Percentiles rank a stretch among this genome's conserved stretches.
Evolutionary conservation across 2,888 invertebrate species (phyloP).

Genomic region (Calliopum simillimum): DNA sequence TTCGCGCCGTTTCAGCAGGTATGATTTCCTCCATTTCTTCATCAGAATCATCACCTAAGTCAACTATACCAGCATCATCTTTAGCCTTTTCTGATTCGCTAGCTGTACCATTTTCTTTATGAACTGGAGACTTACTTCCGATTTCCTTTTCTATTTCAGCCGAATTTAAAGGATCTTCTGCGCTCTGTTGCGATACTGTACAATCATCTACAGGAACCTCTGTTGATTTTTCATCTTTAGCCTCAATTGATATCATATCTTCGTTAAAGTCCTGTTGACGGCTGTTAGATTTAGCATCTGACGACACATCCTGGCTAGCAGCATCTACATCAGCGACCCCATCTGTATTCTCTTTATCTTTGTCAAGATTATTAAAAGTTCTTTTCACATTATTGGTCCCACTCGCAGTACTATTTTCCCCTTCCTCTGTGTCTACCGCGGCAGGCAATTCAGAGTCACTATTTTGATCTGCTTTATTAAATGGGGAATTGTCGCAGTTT

Average conservation of each 20-base stretch:
- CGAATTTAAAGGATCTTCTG: neutral
- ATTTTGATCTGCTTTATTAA: conserved; percentile 46
- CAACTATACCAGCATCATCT: conserved; percentile 53
- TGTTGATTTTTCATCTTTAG: conserved; percentile 50
- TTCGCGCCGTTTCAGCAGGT: neutral
- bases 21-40: conserved; percentile 46
- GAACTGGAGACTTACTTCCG: neutral
- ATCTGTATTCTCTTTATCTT: neutral
- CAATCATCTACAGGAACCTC: conserved; percentile 55
- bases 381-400: neutral
- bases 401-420: conserved; percentile 51
- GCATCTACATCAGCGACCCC: neutral
- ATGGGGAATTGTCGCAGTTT: conserved; percentile 46
- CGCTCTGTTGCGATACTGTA: too few species aligned
- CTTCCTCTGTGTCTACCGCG: conserved; percentile 48
- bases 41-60: conserved; percentile 61
- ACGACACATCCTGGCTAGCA: neutral
- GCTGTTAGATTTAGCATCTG: neutral
- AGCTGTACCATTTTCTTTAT: conserved; percentile 43
- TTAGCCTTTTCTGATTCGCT: conserved; percentile 41
- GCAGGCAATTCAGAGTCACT: conserved; percentile 42
- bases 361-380: neutral
- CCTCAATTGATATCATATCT: neutral
- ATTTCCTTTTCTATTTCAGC: conserved; percentile 35
- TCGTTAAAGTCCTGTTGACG: neutral